These are phyloP conservation scores for Sarcophaga rosellei DNA, from an alignment of 2,888 invertebrate genomes.

Conservation along the genomic window DNA sequence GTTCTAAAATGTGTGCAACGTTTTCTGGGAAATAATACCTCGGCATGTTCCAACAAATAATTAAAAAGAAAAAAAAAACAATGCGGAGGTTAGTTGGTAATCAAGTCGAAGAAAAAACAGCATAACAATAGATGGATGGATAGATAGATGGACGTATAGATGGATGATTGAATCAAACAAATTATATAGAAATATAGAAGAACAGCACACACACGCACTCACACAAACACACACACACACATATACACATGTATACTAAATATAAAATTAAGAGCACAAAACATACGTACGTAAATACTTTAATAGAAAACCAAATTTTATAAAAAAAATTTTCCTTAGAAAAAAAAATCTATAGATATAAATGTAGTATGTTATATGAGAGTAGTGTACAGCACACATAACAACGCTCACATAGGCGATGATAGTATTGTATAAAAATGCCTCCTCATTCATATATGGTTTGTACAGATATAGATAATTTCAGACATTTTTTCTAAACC, in stretches of 20 bases:
- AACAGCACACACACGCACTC: conserved; percentile 21
- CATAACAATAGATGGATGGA: conserved; percentile 56
- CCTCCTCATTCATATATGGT: background rate
- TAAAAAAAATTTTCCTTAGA: background rate
- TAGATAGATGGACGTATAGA: conserved; percentile 43
- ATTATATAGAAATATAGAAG: conserved; percentile 37
- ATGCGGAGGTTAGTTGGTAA: conserved; percentile 58
- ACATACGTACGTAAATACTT: conserved; percentile 32
- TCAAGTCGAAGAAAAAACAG: conserved; percentile 45
- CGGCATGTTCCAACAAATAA: no score
- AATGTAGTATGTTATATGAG: conserved; percentile 70
- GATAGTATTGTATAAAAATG: no score
- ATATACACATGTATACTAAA: conserved; percentile 9
- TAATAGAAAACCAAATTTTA: conserved; percentile 20
- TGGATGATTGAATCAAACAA: conserved; percentile 31
- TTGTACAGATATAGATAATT: conserved; percentile 44
- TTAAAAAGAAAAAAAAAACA: background rate
- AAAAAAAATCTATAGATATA: conserved; percentile 71
- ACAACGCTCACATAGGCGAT: background rate
- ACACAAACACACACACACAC: conserved; percentile 12
- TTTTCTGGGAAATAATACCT: background rate
- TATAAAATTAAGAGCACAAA: conserved; percentile 39
- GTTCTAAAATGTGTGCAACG: background rate
- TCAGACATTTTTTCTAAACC: conserved; percentile 27
- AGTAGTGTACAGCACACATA: conserved; percentile 43